Base-by-base conservation (phyloP, 2,888 invertebrate species). In the Parnassius mnemosyne region DNA sequence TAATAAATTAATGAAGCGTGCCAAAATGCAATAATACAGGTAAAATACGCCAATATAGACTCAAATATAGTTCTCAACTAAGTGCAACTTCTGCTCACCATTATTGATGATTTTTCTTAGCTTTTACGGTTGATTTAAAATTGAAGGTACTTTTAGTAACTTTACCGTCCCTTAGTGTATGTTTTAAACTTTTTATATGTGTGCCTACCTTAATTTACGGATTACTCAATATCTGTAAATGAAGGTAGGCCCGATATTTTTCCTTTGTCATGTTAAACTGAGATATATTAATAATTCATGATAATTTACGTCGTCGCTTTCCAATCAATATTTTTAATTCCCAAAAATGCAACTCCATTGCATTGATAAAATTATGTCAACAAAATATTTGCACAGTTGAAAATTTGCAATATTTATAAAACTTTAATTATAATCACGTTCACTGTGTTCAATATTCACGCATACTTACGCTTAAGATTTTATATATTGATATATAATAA, bases 1-100 rank as follows among this genome's bases (percentile, higher is more conserved):
- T 60, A 59, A 60, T 65, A 60, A 58, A 52, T 66, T 67, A 7
- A 12, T 65, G 68, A 65, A 66, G 69, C 72, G 77, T 89, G 89
- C 89, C 89, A 89, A 89, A 87, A 74, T 74, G 72, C 79, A 81
- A 83, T 74, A 79, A 73, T 87, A 88, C 88, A 88, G 87, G 87
- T 80, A 77, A 74, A 64, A 68, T 68, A 73, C 75, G 84, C 85
- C 84, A 88, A 86, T 79, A 74, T 71, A 75, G 76, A 76, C 76
- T 78, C 82, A 78, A 75, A 42, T 64, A 65, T 63, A 63, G 46
- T 47, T 57, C 52, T 54, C 60, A 63, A 62, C 44, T 61, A 53
- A 52, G 47, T 16, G 43, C 9, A 64, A 61, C 54, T 53, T 53
- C 49, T 65, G 65, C 65, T 67, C 63, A 67, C 46, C 16, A 55